A percentile compares a stretch with the other conserved stretches of the same genome.
Conservation (phyloP, 2,113 vertebrate species). For the Caracal caracal region DNA sequence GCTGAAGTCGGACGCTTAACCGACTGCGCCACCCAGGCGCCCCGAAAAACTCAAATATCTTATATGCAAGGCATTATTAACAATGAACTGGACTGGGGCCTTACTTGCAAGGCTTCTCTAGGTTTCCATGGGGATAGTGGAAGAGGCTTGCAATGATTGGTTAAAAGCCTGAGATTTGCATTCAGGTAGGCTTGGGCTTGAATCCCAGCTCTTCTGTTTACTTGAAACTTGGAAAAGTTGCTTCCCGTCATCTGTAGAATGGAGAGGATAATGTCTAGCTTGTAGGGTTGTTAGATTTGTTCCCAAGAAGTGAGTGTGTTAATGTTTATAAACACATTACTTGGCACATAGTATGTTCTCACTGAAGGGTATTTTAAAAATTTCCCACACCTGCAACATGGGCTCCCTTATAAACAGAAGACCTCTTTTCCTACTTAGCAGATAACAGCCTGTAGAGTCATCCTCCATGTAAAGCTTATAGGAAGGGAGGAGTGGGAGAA, state of each 20-base stretch:
- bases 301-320: background rate
- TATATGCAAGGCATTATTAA: conserved; percentile 16
- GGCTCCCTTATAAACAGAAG: background rate
- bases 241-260: background rate
- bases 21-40: no score
- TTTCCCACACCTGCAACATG: background rate
- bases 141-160: background rate
- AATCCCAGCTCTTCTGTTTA: background rate
- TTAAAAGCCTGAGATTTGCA: background rate
- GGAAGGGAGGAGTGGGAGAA: background rate
- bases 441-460: background rate
- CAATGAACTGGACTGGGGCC: background rate
- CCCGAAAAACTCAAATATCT: conserved; percentile 27
- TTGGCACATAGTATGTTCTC: background rate
- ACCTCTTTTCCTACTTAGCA: background rate
- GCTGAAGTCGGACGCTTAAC: no score
- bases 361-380: background rate
- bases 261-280: background rate
- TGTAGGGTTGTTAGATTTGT: background rate
- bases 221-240: background rate
- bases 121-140: background rate
- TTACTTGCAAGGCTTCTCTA: background rate
- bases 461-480: background rate
- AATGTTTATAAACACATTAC: background rate
- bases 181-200: background rate